Evolutionary conservation across 2,888 invertebrate genomes (phyloP).

Genomic region (Cynaeus angustus): DNA sequence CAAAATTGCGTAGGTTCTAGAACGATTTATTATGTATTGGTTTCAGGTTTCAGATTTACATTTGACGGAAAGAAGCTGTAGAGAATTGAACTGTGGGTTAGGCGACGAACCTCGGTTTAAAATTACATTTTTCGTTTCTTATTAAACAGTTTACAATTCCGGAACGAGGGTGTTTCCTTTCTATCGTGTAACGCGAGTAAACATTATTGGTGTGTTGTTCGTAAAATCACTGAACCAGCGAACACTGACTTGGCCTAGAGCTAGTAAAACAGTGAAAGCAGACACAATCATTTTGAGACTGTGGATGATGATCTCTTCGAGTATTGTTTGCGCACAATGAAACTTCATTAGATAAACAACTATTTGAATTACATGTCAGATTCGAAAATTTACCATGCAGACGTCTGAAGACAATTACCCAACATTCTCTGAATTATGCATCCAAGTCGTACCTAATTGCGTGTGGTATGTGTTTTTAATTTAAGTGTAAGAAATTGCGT

Average conservation of each 20-base stretch:
- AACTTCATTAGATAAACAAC: conserved; percentile 43
- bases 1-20: conserved; percentile 31
- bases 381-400: conserved; percentile 12
- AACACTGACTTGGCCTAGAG: conserved; percentile 33
- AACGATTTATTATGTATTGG: conserved; percentile 38
- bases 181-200: conserved; percentile 22
- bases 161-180: conserved; percentile 25
- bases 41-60: conserved; percentile 32
- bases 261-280: conserved; percentile 41
- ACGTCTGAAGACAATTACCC: conserved; percentile 25
- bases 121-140: conserved; percentile 4
- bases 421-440: conserved; percentile 43
- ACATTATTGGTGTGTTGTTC: conserved; percentile 18
- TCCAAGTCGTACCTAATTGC: conserved; percentile 32
- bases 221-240: conserved; percentile 32
- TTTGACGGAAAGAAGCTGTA: conserved; percentile 18
- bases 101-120: conserved; percentile 29
- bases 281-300: conserved; percentile 37
- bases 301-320: conserved; percentile 36
- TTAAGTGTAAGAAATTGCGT: conserved; percentile 31
- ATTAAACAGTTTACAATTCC: not conserved
- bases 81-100: conserved; percentile 20
- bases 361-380: conserved; percentile 21
- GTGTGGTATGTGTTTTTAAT: conserved; percentile 25
- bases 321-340: conserved; percentile 44